phyloP scores from a whole-genome alignment of 2,113 vertebrate species.

The human region GRCh38 chr1:14027001-14027500 shows the following conservation, averaged over 20 bases:
- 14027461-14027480: slow-evolving; percentile 72
- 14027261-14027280: slow-evolving; percentile 51
- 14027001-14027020: not conserved
- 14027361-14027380: slow-evolving; percentile 63
- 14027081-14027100: not conserved
- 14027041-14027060: not conserved
- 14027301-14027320: slow-evolving; percentile 80
- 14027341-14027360: slow-evolving; percentile 70
- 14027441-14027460: slow-evolving; percentile 83
- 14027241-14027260: slow-evolving; percentile 56
- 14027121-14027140: not conserved
- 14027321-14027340: slow-evolving; percentile 83
- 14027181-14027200: slow-evolving; percentile 17
- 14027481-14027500: slow-evolving; percentile 46
- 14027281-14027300: slow-evolving; percentile 12
- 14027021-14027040: not conserved
- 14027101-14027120: not conserved
- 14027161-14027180: slow-evolving; percentile 29
- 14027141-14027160: not conserved
- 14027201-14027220: slow-evolving; percentile 52
- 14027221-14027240: slow-evolving; percentile 59
- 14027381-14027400: slow-evolving; percentile 66
- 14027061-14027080: not conserved
- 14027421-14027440: slow-evolving; percentile 83
- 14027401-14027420: slow-evolving; percentile 83